Evolutionary conservation across 1,140 invertebrate species (phyloP), one percentile per base, ranked within the genome.

Genomic region (Anastrepha obliqua): DNA sequence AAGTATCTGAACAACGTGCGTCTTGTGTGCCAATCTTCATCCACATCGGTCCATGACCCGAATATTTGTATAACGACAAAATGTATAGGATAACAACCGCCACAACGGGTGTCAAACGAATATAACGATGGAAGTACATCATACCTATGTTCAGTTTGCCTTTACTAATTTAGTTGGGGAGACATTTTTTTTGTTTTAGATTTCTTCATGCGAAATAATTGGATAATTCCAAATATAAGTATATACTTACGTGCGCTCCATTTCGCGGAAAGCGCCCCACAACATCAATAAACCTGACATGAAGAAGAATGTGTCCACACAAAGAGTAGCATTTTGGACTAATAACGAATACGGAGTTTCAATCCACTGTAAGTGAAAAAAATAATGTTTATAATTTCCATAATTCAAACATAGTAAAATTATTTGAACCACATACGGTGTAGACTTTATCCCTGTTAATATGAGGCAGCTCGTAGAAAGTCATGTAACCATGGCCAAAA

Each of bases 251-350:
- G 85, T 86, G 39, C 96, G 96, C 88, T 96, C 95, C 86, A 97
- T 92, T 90, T 96, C 95, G 17, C 95, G 93, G n/a, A 97, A 92
- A 0, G 96, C 90, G 62, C 95, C 94, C 89, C 95, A 94, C 88
- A 95, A 94, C 90, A 96, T 95, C 39, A 96, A 94, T 90, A 96
- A 95, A 13, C 96, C 96, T 89, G 96, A 96, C 15, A 97, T 92
- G 87, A 96, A 93, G 42, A 97, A 94, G 92, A 96, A 97, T 15
- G 95, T 96, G 90, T 97, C 96, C 8, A 96, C 96, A 8, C 96
- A 91, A 3, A 95, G 92, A 0, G 95, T 93, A 5, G 95, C 95
- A 90, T 94, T 95, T 29, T 95, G 90, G 3, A 94, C 89, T 17
- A 95, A 94, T 90, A 96, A 95, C 8, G 95, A 95, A 88, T 42